Base-by-base conservation (phyloP, 1,140 invertebrate species). In the Drosophila ohnishii region DNA sequence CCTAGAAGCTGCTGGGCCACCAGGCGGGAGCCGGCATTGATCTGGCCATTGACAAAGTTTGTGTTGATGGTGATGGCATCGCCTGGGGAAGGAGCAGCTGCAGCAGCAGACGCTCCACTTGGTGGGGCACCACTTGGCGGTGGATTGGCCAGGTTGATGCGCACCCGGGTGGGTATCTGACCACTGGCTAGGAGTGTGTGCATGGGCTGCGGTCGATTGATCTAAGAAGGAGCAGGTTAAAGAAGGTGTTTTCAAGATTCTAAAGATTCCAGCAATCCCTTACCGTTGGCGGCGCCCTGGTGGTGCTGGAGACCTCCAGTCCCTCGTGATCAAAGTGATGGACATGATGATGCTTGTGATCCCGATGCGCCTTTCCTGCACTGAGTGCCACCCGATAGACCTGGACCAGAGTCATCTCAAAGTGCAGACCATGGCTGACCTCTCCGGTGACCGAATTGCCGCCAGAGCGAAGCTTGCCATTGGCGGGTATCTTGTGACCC, bases 331-430 rank as follows among this genome's bases (percentile, higher is more conserved):
- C 94, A 76, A 95, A 96, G 71, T 95, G 95, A 80, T 96, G 95
- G 0, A 93, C 96, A 81, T 96, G 96, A 82, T 96, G 96, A 76
- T 96, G 96, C 82, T 96, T 96, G 91, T 96, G 96, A 81, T 96
- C 95, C 57, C 94, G 95, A 87, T 96, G 96, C 0, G 96, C 96
- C 91, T 96, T 96, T 0, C 96, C 96, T 2, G 96, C 96, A 1
- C 95, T 95, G 39, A 97, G 90, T 0, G 96, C 96, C 0, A 96
- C 95, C 37, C 93, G 94, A 89, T 96, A 96, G 1, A 97, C 89
- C 85, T 96, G 95, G 0, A 97, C 84, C 93, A 96, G 94, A 0
- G 96, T 96, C 44, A 96, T 87, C 92, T 97, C 96, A 11, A 96
- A 96, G 22, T 96, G 91, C 42, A 96, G 92, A 25, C 95, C 95